These are phyloP conservation scores for Cossypha niveicapilla DNA, from an alignment of 2,797 vertebrate genomes.

Conservation along the genomic window DNA sequence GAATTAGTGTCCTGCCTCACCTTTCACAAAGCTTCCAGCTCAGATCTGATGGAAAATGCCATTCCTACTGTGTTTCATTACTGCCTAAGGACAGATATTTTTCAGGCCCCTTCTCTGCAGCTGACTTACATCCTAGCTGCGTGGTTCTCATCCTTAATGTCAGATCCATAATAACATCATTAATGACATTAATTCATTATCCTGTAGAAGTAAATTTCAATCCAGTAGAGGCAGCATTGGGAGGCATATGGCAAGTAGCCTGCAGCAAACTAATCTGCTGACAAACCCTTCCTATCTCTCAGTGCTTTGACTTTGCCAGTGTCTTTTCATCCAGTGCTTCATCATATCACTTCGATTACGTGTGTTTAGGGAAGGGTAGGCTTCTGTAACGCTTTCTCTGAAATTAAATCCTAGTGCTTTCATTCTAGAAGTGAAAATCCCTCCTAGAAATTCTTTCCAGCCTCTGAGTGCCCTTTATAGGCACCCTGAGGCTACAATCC, in stretches of 20 bases:
- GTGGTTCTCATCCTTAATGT: not conserved
- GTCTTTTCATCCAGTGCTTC: not conserved
- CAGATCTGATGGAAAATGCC: not conserved
- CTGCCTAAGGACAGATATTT: not conserved
- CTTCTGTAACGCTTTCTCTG: constrained; percentile 34
- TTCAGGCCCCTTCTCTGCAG: not conserved
- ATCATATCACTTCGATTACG: not conserved
- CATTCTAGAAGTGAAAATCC: constrained; percentile 41
- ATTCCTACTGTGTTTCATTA: not conserved
- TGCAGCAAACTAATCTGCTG: not conserved
- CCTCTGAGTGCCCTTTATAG: not conserved
- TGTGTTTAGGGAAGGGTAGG: not conserved
- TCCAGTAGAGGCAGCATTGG: not conserved
- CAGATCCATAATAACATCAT: not conserved
- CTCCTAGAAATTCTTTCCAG: constrained; percentile 49
- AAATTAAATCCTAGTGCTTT: constrained; percentile 30
- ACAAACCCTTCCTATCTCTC: not conserved
- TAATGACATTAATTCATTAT: constrained; percentile 6
- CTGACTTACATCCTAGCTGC: not conserved
- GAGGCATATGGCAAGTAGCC: not conserved
- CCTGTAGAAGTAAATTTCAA: not conserved
- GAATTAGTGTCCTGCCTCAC: not conserved
- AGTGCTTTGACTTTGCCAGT: not conserved
- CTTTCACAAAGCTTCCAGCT: not conserved
- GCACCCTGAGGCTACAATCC: not conserved